Percentiles rank a stretch among this genome's conserved stretches.
Conservation (phyloP, 1,140 invertebrate genomes). For the Teleopsis dalmanni region DNA sequence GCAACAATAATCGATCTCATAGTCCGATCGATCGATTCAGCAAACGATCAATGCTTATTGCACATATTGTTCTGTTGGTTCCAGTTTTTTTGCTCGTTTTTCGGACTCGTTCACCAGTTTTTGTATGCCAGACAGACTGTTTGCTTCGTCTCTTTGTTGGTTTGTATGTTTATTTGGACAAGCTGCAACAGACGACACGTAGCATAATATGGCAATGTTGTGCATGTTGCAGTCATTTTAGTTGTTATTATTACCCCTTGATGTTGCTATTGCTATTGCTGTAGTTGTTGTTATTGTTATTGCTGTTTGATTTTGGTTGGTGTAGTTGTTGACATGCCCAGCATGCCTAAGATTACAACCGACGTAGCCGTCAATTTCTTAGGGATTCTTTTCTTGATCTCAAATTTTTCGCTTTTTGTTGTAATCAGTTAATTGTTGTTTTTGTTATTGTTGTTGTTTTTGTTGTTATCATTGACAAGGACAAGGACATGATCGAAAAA, state of each 20-base stretch:
- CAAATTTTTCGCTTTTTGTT: conserved; percentile 1
- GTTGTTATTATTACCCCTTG: neutral
- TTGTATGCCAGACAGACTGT: no score
- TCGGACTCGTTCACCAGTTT: no score
- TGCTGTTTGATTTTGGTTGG: conserved; percentile 19
- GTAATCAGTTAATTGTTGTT: no score
- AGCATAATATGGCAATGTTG: neutral
- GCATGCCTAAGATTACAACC: conserved; percentile 31
- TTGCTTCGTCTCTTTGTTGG: no score
- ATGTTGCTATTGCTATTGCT: conserved; percentile 8
- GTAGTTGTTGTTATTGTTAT: conserved; percentile 12
- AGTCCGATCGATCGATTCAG: no score
- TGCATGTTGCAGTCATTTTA: neutral
- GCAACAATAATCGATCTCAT: no score
- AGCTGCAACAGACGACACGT: neutral
- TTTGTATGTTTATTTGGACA: no score
- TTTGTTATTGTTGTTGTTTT: no score
- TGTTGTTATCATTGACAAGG: conserved; percentile 1
- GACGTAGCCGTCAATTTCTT: conserved; percentile 30
- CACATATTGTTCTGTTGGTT: no score
- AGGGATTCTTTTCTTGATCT: conserved; percentile 6
- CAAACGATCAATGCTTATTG: no score
- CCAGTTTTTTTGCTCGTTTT: no score
- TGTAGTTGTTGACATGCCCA: conserved; percentile 39
- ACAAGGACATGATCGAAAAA: conserved; percentile 8